Base-by-base conservation (phyloP, 2,888 invertebrate genomes). In the Argyresthia goedartella region DNA sequence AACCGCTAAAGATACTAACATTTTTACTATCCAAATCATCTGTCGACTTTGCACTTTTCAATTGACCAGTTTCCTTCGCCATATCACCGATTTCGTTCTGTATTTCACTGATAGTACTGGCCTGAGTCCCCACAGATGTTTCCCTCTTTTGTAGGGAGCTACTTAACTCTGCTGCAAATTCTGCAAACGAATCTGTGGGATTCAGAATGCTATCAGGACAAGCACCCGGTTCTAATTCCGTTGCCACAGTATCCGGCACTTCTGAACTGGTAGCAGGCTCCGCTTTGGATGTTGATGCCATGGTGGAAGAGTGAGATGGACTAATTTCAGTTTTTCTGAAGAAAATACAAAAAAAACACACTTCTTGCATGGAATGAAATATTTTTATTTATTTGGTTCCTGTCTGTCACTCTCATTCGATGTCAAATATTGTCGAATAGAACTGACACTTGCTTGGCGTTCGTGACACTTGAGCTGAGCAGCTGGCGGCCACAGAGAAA, bases 171-270 rank as follows among this genome's bases (percentile, higher is more conserved):
- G 81, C 80, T 45, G 90, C 91, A 61, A 92, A 90, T 60, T 92
- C 91, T 59, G 92, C 92, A 61, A 91, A 91, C 15, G 90, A 90
- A 71, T 92, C 92, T 8, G 91, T 91, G 1, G 92, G 90, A 51
- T 93, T 89, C 43, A 94, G 78, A 71, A 93, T 90, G 62, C 91
- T 91, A 68, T 92, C 93, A 4, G 69, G 65, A 58, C 85, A 86
- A 35, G 84, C 84, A 4, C 86, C 86, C 8, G 86, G 86, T 60
- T 81, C 85, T 16, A 85, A 58, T 35, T 76, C 78, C 57, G 70
- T 69, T 10, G 73, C 57, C 9, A 67, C 66, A 53, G 65, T 69
- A 41, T 69, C 72, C 13, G 66, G 61, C 10, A 55, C 56, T 41
- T 61, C 64, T 15, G 61, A 58, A 52, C 57, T 61, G 15, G 60